Evolutionary conservation across 1,140 invertebrate species (phyloP), one percentile per base, ranked within the genome.

Genomic region (Phymastichus coffea): DNA sequence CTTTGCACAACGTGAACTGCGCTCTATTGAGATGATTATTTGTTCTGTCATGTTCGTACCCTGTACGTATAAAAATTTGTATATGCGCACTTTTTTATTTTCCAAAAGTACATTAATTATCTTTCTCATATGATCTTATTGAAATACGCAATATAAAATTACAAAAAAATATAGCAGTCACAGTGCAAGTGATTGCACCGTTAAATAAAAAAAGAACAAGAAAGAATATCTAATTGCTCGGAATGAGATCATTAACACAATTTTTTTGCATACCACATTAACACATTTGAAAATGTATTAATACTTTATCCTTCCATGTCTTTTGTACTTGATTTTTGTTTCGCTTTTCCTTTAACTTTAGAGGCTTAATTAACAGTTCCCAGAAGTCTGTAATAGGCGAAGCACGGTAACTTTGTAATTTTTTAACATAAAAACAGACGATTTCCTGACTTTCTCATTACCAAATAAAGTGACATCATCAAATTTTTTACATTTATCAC

Each of bases 401-500:
- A 49, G 19, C 17, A 30, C 28, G 14, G 28, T 25, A 38, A 38
- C 17, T 47, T 7, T 54, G 10, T n/a, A 51, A 49, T 41, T 33
- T 48, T 44, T 7, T 30, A 15, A 47, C 53, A 17, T 28, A 52
- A 8, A 48, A 48, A 54, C 30, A n/a, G 19, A 55, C 33, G 14
- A 60, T 17, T 60, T 10, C 8, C 20, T 47, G 40, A 53, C 33
- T 8, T n/a, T 15, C 4, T 53, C 38, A 53, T 46, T 37, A 58
- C 47, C 2, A 41, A 51, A 47, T 46, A 25, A 59, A 38, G 22
- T 30, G 7, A 35, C 33, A 14, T 46, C 33, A 7, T 47, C 20
- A 14, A 37, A 53, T 48, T 53, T n/a, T n/a, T 44, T 38, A 54
- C 12, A 60, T 43, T 30, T 60, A 60, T 61, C 33, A 61, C 17